Percentiles rank a stretch among this genome's conserved stretches.
phyloP scores from a whole-genome alignment of 1,140 invertebrate genomes.

The Calosoma granatense region DNA sequence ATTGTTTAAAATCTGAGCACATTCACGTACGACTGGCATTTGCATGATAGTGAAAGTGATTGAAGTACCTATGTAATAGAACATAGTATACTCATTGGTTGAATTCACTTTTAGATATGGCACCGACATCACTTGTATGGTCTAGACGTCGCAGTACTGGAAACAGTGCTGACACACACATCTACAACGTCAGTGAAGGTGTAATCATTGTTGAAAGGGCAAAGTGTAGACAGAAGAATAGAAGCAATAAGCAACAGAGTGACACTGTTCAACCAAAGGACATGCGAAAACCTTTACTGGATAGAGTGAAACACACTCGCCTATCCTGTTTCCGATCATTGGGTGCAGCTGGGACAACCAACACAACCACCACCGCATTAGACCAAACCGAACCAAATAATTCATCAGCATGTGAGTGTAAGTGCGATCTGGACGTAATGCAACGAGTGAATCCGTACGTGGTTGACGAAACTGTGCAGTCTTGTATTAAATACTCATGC shows the following conservation, averaged over 20 bases:
- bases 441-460: slow-evolving; percentile 43
- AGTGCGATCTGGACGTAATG: too few species aligned
- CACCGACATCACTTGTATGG: slow-evolving; percentile 45
- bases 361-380: slow-evolving; percentile 38
- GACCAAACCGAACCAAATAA: background rate
- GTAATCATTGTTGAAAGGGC: slow-evolving; percentile 45
- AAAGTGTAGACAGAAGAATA: slow-evolving; percentile 28
- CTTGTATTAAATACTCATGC: background rate
- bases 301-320: slow-evolving; percentile 59
- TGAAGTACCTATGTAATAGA: too few species aligned
- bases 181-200: slow-evolving; percentile 52
- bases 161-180: slow-evolving; percentile 54
- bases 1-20: background rate
- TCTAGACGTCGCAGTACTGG: slow-evolving; percentile 51
- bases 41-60: background rate
- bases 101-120: slow-evolving; percentile 54
- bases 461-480: slow-evolving; percentile 26
- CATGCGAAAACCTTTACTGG: slow-evolving; percentile 56
- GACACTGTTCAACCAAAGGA: slow-evolving; percentile 36
- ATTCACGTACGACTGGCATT: background rate
- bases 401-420: too few species aligned
- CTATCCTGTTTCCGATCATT: slow-evolving; percentile 54
- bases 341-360: slow-evolving; percentile 36
- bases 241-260: slow-evolving; percentile 37
- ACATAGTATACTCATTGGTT: too few species aligned